Percentiles rank a stretch among this genome's conserved stretches.
Conservation (phyloP, 2,797 vertebrate genomes). For the Melopsittacus undulatus region DNA sequence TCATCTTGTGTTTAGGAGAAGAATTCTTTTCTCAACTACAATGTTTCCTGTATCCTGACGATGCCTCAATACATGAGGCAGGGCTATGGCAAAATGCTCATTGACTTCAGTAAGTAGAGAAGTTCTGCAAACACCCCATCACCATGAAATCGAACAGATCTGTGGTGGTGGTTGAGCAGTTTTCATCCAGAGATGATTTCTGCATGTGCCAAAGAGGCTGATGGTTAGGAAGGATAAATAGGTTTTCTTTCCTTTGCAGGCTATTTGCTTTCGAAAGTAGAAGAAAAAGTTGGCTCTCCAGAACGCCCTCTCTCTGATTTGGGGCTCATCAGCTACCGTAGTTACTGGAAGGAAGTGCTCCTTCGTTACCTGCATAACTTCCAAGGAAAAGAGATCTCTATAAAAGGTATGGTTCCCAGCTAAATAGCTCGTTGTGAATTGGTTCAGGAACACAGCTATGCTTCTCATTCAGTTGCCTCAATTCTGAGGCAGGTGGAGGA, state of each 20-base stretch:
- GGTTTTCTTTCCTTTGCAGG: constrained; percentile 66
- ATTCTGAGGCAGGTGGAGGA: neutral
- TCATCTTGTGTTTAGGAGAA: constrained; percentile 84
- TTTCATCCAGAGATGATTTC: neutral
- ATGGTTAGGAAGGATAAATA: neutral
- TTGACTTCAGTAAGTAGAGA: constrained; percentile 93
- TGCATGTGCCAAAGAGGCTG: neutral
- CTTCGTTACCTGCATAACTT: constrained; percentile 94
- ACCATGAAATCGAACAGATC: neutral
- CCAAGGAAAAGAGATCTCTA: constrained; percentile 97
- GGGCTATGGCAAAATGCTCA: constrained; percentile 97
- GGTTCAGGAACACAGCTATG: neutral
- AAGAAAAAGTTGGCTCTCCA: constrained; percentile 93
- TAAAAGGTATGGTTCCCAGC: constrained; percentile 85
- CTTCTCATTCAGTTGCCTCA: neutral
- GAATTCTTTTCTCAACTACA: constrained; percentile 97
- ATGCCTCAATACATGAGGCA: constrained; percentile 98
- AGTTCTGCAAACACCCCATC: neutral
- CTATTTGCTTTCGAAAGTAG: constrained; percentile 89
- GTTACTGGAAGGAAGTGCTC: constrained; percentile 98
- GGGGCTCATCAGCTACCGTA: constrained; percentile 94
- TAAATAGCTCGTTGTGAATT: neutral
- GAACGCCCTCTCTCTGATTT: constrained; percentile 93
- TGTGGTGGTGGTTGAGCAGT: neutral
- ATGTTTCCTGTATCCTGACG: constrained; percentile 95